phyloP scores from a whole-genome alignment of 2,888 invertebrate genomes.

The Hypomecis punctinalis region DNA sequence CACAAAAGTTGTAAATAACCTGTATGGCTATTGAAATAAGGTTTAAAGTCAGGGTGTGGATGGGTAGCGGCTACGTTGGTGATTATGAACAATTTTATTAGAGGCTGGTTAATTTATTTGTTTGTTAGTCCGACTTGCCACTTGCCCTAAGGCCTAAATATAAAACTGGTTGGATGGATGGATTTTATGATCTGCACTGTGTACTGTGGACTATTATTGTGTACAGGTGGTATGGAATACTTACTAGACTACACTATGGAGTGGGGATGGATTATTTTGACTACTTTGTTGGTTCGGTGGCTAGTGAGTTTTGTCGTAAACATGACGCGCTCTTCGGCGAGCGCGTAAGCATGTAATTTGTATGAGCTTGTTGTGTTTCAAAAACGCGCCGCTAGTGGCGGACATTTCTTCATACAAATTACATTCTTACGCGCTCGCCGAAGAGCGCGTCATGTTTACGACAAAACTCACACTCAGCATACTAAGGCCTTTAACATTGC shows the following conservation, averaged over 20 bases:
- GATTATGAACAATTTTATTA: constrained; percentile 61
- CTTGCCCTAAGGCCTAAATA: constrained; percentile 43
- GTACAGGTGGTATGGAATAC: not conserved
- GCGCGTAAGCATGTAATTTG: no score
- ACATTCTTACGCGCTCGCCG: no score
- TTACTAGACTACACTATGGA: not conserved
- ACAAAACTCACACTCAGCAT: no score
- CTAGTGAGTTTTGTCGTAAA: no score
- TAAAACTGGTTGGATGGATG: constrained; percentile 40
- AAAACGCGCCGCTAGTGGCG: no score
- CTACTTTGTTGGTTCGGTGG: no score
- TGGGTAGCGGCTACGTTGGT: constrained; percentile 33
- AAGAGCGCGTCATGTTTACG: no score
- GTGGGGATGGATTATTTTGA: no score
- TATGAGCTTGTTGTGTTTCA: no score
- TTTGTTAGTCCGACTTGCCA: constrained; percentile 56
- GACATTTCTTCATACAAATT: no score
- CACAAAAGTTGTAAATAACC: constrained; percentile 5
- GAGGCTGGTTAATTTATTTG: constrained; percentile 62
- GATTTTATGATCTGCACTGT: constrained; percentile 26
- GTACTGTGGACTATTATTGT: not conserved
- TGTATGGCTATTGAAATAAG: constrained; percentile 9
- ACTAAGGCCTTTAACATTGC: no score
- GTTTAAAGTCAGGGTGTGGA: not conserved
- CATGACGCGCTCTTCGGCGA: no score